Base-by-base conservation (phyloP, 2,113 vertebrate species). In the Vulpes ferrilata region DNA sequence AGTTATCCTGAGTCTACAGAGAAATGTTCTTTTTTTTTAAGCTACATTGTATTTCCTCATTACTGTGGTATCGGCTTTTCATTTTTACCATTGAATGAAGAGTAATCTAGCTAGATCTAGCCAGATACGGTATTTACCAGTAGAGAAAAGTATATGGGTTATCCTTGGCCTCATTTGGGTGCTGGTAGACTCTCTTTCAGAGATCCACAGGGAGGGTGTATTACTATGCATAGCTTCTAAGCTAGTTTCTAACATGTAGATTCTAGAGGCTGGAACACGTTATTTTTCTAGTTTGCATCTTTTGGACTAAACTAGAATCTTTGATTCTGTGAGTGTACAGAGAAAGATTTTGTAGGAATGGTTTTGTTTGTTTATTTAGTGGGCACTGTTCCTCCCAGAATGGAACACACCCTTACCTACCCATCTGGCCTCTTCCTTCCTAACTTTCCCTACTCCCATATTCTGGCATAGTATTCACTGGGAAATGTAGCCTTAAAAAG, bases 101-200 rank as follows among this genome's bases (percentile, higher is more conserved):
- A 76, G 5, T 65, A 85, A 16, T 83, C 13, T 79, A 30, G 30
- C 78, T 60, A 71, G 27, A 78, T 73, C 9, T 96, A 79, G 71
- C 64, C 59, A 85, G 7, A 82, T 59, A 53, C 2, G 23, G 23
- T 89, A 79, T 83, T 83, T 76, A 51, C 32, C 65, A 89, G 17
- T 22, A 57, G 10, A 69, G 59, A 57, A 83, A 83, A 90, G 20
- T 88, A 27, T 57, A 51, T 81, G 55, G 16, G 17, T 92, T 73
- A 92, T 80, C 48, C 88, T 67, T 95, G 55, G 38, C n/a, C 35
- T 85, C 7, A 43, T 86, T 90, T 82, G 30, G 30, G 20, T 95
- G 32, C 48, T 73, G 20, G 13, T 84, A 55, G 43, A 79, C 35
- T 92, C n/a, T 60, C n/a, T 92, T 78, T 88, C 55, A 93, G 19